phyloP scores from a whole-genome alignment of 2,888 invertebrate species.

The Xestia sexstrigata region DNA sequence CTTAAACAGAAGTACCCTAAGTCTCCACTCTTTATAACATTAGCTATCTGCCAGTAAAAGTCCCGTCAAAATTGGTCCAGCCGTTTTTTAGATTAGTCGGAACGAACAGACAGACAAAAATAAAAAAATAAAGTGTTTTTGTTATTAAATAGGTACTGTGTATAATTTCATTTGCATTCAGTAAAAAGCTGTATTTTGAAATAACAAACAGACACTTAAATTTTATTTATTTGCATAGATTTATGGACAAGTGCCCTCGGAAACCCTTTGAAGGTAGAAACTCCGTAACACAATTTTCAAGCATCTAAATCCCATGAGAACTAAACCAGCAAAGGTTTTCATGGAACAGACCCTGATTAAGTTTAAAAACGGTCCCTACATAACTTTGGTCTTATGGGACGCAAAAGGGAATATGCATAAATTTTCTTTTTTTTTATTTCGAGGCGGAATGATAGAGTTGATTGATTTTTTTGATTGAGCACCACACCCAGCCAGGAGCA shows the following conservation, averaged over 20 bases:
- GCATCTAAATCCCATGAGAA: conserved; percentile 14
- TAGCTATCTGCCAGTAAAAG: neutral
- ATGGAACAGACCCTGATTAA: conserved; percentile 34
- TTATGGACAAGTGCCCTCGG: neutral
- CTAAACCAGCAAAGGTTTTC: conserved; percentile 26
- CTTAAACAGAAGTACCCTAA: too few species aligned
- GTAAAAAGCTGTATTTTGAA: neutral
- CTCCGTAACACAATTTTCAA: conserved; percentile 27
- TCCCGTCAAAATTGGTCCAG: neutral
- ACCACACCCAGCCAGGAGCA: too few species aligned
- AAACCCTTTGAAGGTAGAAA: conserved; percentile 20
- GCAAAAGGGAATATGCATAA: too few species aligned
- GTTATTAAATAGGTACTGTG: too few species aligned
- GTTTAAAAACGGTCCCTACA: conserved; percentile 11
- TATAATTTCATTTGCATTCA: too few species aligned
- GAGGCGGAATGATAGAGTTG: too few species aligned
- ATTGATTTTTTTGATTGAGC: too few species aligned
- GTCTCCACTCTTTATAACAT: neutral
- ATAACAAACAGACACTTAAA: neutral
- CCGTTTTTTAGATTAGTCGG: neutral
- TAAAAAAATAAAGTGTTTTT: neutral
- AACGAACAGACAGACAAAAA: neutral
- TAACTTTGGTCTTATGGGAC: conserved; percentile 41
- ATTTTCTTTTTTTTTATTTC: too few species aligned
- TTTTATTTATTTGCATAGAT: neutral